Base-by-base conservation (phyloP, 2,113 vertebrate genomes). In the Strix uralensis region DNA sequence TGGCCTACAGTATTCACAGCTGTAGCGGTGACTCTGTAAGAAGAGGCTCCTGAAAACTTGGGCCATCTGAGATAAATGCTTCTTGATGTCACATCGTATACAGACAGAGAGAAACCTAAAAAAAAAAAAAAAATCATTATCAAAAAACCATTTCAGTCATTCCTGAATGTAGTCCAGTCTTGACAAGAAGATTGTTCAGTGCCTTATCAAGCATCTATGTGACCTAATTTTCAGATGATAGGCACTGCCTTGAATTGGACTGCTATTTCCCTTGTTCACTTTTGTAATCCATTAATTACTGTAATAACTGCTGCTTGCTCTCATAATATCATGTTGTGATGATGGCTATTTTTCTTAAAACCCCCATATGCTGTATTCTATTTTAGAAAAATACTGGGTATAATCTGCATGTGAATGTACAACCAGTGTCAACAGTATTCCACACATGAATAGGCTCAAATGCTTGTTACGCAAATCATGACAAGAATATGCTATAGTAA, bases 11-110 rank as follows among this genome's bases (percentile, higher is more conserved):
- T 96, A 86, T 97, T 98, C 52, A 97, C 96, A 57, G 98, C 96
- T 17, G 95, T 98, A 13, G 98, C 98, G 61, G 96, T 98, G 84
- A 98, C 92, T 96, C 97, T 98, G 96, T 98, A 98, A 75, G 98
- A 99, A 88, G 97, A 96, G 67, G 98, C 97, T 54, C 96, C 98
- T 4, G 94, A 65, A 44, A 90, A 88, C 59, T 95, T 84, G 34
- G 92, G 96, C 98, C 98, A 98, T 59, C 87, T 96, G 87, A 98
- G 96, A 29, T 96, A 98, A 91, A 98, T 94, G 67, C 95, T 98
- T 96, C 94, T 96, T 25, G 98, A 99, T 47, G 98, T 98, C 85
- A 98, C 98, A 11, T 98, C 96, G 12, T 97, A 98, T 88, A 98
- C 71, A 6, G 98, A 98, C 57, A 99, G 5, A 67, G 95, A 92